Evolutionary conservation across 2,888 invertebrate genomes (phyloP).

Genomic region (Napeogenes sylphis): DNA sequence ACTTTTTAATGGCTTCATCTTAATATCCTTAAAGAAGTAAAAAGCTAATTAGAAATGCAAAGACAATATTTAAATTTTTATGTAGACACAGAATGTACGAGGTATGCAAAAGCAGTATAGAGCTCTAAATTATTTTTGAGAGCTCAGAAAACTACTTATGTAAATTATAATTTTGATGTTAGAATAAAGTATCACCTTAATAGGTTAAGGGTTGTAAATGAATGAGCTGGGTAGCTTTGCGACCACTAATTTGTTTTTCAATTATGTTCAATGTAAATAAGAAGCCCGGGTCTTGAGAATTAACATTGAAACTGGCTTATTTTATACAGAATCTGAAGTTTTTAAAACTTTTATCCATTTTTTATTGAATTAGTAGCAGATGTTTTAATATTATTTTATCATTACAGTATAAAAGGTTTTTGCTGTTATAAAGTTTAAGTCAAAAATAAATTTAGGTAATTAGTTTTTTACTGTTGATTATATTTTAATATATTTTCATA

Average conservation of each 20-base stretch:
- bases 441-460: too few relatives aligned
- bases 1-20: too few relatives aligned
- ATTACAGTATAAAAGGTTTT: too few relatives aligned
- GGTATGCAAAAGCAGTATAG: not conserved
- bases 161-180: not conserved
- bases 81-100: not conserved
- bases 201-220: not conserved
- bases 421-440: too few relatives aligned
- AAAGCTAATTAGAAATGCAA: not conserved
- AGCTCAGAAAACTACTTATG: conserved; percentile 1
- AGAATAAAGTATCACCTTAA: not conserved
- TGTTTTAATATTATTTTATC: too few relatives aligned
- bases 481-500: too few relatives aligned
- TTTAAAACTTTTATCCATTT: too few relatives aligned
- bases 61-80: not conserved
- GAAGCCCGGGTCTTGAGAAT: too few relatives aligned
- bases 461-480: too few relatives aligned
- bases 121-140: not conserved
- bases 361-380: too few relatives aligned
- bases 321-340: too few relatives aligned
- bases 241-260: conserved; percentile 5
- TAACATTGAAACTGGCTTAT: too few relatives aligned
- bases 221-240: not conserved
- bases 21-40: not conserved
- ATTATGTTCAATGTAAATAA: not conserved